Conservation (phyloP, 2,888 invertebrate species). For the Unio delphinus region DNA sequence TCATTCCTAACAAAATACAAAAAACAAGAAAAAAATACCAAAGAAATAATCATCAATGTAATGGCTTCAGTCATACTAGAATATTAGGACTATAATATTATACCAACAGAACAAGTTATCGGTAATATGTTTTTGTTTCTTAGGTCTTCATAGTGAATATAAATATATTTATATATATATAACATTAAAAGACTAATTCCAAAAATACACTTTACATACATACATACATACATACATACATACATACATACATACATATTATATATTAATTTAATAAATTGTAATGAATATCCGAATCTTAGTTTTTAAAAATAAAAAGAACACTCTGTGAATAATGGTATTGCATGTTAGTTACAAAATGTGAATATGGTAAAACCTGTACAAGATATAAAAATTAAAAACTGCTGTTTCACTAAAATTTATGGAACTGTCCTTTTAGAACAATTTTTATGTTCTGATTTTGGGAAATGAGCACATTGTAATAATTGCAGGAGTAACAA, state of each 20-base stretch:
- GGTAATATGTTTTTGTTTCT: no score
- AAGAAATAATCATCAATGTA: slow-evolving; percentile 1
- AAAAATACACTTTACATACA: slow-evolving; percentile 3
- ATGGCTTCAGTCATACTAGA: background rate
- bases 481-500: no score
- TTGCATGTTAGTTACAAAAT: background rate
- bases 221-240: slow-evolving; percentile 7
- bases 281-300: background rate
- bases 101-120: background rate
- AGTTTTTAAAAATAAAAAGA: background rate
- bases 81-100: background rate
- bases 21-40: slow-evolving; percentile 1
- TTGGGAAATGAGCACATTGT: no score
- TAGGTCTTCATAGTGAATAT: no score
- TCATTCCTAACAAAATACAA: background rate
- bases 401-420: no score
- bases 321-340: background rate
- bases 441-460: no score
- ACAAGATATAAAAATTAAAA: no score
- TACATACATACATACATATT: background rate
- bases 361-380: slow-evolving; percentile 1
- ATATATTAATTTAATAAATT: background rate
- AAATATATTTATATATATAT: slow-evolving; percentile 6
- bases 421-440: no score
- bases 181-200: slow-evolving; percentile 12